Percentiles rank a stretch among this genome's conserved stretches.
Evolutionary conservation across 1,140 invertebrate genomes (phyloP).

Genomic region (Drosophila subobscura): DNA sequence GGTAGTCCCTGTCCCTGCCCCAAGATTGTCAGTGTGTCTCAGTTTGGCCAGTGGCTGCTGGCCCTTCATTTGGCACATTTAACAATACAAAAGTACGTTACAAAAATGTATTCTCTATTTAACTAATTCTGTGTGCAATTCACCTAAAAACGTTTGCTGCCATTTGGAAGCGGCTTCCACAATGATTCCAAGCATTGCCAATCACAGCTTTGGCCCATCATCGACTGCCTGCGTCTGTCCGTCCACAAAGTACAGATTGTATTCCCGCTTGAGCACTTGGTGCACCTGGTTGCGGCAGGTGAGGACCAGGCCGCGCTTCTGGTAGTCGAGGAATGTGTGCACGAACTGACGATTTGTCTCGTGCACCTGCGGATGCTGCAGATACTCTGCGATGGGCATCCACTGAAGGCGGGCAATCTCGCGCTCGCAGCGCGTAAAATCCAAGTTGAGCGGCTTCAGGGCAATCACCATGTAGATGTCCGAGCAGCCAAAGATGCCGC

Average conservation of each 20-base stretch:
- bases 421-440: slow-evolving; percentile 87
- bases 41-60: no score
- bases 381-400: slow-evolving; percentile 92
- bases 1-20: no score
- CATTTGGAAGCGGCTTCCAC: no score
- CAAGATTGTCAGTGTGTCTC: no score
- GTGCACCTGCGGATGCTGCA: slow-evolving; percentile 89
- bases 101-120: no score
- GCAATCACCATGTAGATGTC: slow-evolving; percentile 93
- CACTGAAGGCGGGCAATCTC: slow-evolving; percentile 92
- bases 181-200: no score
- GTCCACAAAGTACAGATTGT: slow-evolving; percentile 65
- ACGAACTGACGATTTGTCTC: slow-evolving; percentile 89
- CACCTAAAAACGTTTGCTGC: neutral
- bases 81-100: no score
- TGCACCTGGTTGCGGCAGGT: slow-evolving; percentile 78
- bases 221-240: neutral
- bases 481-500: slow-evolving; percentile 89
- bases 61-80: no score
- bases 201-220: neutral
- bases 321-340: slow-evolving; percentile 87
- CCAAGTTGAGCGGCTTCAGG: slow-evolving; percentile 87
- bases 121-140: no score
- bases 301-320: slow-evolving; percentile 86
- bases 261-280: slow-evolving; percentile 71